A percentile compares a stretch with the other conserved stretches of the same genome.
These are phyloP conservation scores for Dasyprocta punctata DNA, from an alignment of 2,113 vertebrate genomes.

Conservation along the genomic window DNA sequence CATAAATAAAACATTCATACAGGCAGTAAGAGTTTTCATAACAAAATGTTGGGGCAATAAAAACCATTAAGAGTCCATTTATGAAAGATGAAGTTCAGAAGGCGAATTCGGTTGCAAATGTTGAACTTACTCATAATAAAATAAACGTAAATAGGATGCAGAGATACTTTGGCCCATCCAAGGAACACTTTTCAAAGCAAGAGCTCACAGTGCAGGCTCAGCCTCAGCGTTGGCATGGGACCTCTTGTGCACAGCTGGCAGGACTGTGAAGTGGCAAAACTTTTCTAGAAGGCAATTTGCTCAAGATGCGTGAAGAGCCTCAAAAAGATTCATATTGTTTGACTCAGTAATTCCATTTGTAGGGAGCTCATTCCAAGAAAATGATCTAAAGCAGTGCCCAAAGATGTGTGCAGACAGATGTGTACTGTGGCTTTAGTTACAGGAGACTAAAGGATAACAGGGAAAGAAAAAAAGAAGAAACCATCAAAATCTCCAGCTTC, in stretches of 20 bases:
- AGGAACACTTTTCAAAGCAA: background rate
- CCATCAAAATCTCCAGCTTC: slow-evolving; percentile 12
- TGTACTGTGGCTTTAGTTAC: background rate
- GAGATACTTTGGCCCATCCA: background rate
- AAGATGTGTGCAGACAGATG: slow-evolving; percentile 4
- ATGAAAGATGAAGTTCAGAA: slow-evolving; percentile 64
- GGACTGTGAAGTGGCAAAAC: slow-evolving; percentile 42
- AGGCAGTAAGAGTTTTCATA: slow-evolving; percentile 65
- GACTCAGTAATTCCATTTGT: slow-evolving; percentile 56
- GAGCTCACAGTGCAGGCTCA: background rate
- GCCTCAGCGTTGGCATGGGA: background rate
- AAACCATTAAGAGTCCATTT: slow-evolving; percentile 64
- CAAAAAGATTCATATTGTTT: slow-evolving; percentile 20
- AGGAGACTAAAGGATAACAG: background rate
- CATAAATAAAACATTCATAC: slow-evolving; percentile 73
- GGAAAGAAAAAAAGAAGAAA: background rate
- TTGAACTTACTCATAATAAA: slow-evolving; percentile 52
- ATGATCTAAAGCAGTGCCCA: background rate
- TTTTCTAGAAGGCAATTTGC: slow-evolving; percentile 58
- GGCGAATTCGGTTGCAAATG: slow-evolving; percentile 53
- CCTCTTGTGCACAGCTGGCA: background rate
- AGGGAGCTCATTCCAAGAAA: slow-evolving; percentile 54
- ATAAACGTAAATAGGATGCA: background rate
- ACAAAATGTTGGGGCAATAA: slow-evolving; percentile 66
- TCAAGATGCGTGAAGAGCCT: slow-evolving; percentile 56